A percentile compares a stretch with the other conserved stretches of the same genome.
Evolutionary conservation across 2,113 vertebrate species (phyloP).

Genomic region (Butastur rufipennis): DNA sequence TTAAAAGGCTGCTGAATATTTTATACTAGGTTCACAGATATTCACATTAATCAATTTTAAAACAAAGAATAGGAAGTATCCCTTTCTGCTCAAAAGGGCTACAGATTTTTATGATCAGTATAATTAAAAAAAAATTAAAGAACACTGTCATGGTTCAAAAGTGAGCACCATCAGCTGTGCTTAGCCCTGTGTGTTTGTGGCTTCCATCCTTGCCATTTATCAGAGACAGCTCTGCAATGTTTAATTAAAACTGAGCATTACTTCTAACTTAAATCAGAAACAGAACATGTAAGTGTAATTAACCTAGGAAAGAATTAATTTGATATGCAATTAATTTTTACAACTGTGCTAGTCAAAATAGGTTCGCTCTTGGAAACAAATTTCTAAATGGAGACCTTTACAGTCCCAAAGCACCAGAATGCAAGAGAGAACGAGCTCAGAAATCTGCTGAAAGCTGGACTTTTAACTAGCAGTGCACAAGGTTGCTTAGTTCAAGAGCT

Average conservation of each 20-base stretch:
- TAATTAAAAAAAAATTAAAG: not conserved
- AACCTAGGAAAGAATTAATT: conserved; percentile 17
- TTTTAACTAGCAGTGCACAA: not conserved
- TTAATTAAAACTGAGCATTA: conserved; percentile 16
- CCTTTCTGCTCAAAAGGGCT: not conserved
- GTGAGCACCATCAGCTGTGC: not conserved
- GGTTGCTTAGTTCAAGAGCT: not conserved
- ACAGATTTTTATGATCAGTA: not conserved
- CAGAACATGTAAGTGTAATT: not conserved
- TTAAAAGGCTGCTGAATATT: not conserved
- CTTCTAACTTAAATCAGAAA: not conserved
- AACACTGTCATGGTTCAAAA: not conserved
- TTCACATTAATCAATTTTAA: not conserved
- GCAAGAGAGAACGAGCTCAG: not conserved
- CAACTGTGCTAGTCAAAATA: not conserved
- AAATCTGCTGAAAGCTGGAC: not conserved
- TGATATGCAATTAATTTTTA: not conserved
- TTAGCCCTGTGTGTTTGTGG: not conserved
- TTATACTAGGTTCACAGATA: not conserved
- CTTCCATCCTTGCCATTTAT: not conserved
- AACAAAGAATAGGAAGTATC: not conserved
- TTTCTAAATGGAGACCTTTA: not conserved
- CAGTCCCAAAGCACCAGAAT: not conserved
- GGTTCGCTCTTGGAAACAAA: not conserved
- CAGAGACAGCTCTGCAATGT: not conserved